A percentile compares a stretch with the other conserved stretches of the same genome.
These are phyloP conservation scores for Epinotia demarniana DNA, from an alignment of 2,888 invertebrate species.

Conservation along the genomic window DNA sequence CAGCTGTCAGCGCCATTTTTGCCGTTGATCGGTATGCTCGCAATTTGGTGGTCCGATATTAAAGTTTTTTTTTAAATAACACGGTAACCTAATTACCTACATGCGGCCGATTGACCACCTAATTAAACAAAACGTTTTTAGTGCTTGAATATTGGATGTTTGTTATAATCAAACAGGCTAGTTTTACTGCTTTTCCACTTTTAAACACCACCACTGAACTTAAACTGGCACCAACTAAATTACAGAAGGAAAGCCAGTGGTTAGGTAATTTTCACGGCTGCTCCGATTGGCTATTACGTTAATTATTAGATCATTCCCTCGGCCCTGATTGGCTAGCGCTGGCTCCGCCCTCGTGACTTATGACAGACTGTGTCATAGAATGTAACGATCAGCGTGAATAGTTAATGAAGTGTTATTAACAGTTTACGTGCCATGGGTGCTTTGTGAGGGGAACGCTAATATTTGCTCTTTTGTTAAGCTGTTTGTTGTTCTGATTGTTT, in stretches of 20 bases:
- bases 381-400: slow-evolving; percentile 71
- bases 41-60: too few species aligned
- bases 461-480: slow-evolving; percentile 29
- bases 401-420: slow-evolving; percentile 76
- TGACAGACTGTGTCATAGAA: slow-evolving; percentile 62
- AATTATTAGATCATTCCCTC: slow-evolving; percentile 66
- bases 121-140: not conserved
- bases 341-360: slow-evolving; percentile 63
- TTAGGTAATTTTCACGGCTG: slow-evolving; percentile 51
- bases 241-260: slow-evolving; percentile 19
- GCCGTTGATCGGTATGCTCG: too few species aligned
- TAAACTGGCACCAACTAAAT: slow-evolving; percentile 42
- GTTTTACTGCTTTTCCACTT: not conserved
- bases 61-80: too few species aligned
- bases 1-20: too few species aligned
- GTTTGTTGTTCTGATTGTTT: slow-evolving; percentile 29
- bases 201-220: slow-evolving; percentile 20
- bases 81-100: too few species aligned
- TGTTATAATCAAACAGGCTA: not conserved
- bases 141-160: not conserved
- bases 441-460: slow-evolving; percentile 48
- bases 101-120: not conserved
- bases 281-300: slow-evolving; percentile 64
- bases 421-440: slow-evolving; percentile 47
- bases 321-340: slow-evolving; percentile 63